Evolutionary conservation across 2,113 vertebrate species (phyloP), one percentile per base, ranked within the genome.

Genomic region (Phaethornis superciliosus): DNA sequence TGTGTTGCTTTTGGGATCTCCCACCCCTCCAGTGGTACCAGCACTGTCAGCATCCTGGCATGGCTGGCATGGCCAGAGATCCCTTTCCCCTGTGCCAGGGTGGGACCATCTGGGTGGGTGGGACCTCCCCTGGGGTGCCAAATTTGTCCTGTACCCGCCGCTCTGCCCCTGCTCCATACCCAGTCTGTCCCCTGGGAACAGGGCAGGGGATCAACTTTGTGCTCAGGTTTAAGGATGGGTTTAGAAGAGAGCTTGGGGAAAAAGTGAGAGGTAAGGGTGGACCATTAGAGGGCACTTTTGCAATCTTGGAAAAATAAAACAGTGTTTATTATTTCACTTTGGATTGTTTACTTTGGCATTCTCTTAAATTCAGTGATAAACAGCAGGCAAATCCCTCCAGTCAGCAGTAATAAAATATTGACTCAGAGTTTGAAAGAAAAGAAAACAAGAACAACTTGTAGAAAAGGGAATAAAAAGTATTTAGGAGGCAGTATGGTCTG

Each of bases 281-380:
- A 75, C 96, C 94, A 64, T 97, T 97, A 97, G 97, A 97, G 96
- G 96, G 96, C 96, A 98, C 96, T 97, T 98, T 91, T 91, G 95
- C 91, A 96, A 96, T 93, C 96, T 94, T 22, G 82, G 89, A 96
- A 82, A 96, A 93, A 71, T 87, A 88, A 94, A 92, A 18, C 15
- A 23, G 51, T 84, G 89, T 85, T 95, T 85, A 88, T 42, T 96
- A 80, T 90, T 82, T 85, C 89, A 93, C 85, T 90, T 86, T 37
- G 71, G 70, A 74, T 80, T 92, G 91, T 95, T 94, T 90, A 56
- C 88, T 90, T 95, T 95, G 94, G 93, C 85, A n/a, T 6, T 42
- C 84, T 72, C 58, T 91, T 94, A 91, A 96, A 85, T 79, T 93
- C 72, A 88, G 70, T 92, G 79, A 82, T 93, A 92, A 89, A 95